Evolutionary conservation across 1,140 invertebrate species (phyloP).

Genomic region (Polypedilum pembai): DNA sequence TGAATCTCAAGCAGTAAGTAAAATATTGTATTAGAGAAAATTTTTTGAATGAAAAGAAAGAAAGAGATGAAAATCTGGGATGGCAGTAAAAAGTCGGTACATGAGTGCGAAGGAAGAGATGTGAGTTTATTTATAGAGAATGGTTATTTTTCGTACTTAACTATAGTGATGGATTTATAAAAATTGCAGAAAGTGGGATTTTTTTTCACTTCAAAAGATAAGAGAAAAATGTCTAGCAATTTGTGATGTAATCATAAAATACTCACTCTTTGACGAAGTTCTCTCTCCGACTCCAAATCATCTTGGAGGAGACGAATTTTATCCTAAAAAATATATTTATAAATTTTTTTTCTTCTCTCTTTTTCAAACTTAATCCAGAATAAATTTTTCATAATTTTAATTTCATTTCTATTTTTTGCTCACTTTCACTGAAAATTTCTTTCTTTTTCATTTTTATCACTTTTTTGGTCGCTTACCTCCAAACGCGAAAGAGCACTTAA

Average conservation of each 20-base stretch:
- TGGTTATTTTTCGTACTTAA: conserved; percentile 26
- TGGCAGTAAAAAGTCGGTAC: conserved; percentile 15
- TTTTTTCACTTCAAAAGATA: conserved; percentile 20
- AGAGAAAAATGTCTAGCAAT: not conserved
- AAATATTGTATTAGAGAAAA: not conserved
- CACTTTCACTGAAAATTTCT: not conserved
- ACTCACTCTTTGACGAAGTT: conserved; percentile 92
- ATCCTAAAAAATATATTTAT: conserved; percentile 65
- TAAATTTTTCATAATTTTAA: conserved; percentile 12
- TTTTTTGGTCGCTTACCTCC: conserved; percentile 59
- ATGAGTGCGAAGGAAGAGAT: conserved; percentile 16
- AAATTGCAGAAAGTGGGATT: conserved; percentile 21
- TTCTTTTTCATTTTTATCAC: not conserved
- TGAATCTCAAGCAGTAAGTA: not conserved
- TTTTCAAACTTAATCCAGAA: conserved; percentile 28
- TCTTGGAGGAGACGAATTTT: conserved; percentile 95
- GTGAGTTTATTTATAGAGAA: conserved; percentile 25
- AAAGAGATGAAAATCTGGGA: conserved; percentile 6
- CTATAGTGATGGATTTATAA: conserved; percentile 25
- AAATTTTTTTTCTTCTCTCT: not conserved
- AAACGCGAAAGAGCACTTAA: conserved; percentile 83
- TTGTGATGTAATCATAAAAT: conserved; percentile 17
- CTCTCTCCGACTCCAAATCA: conserved; percentile 94
- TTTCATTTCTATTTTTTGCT: conserved; percentile 17
- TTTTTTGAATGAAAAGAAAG: not conserved